These are phyloP conservation scores for Cancer borealis DNA, from an alignment of 2,888 invertebrate genomes.

Conservation along the genomic window DNA sequence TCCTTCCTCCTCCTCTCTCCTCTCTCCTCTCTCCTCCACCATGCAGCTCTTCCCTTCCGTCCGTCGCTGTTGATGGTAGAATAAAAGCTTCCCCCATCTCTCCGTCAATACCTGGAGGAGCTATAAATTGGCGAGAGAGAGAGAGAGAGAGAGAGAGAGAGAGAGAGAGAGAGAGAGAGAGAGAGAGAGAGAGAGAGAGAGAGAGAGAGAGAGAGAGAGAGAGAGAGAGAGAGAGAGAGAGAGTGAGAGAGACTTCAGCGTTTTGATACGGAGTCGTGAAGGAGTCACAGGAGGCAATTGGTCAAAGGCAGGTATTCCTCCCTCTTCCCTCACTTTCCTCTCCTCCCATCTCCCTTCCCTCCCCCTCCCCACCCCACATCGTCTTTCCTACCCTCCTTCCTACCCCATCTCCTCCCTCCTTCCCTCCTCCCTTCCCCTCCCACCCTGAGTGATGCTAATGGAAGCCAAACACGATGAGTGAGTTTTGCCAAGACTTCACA, in stretches of 20 bases:
- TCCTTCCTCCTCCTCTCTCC: background rate
- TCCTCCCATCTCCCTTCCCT: background rate
- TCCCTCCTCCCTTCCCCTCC: background rate
- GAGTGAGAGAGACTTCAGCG: background rate
- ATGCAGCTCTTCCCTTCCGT: background rate
- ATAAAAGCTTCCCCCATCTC: conserved; percentile 4
- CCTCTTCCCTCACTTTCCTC: background rate
- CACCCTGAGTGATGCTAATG: conserved; percentile 43
- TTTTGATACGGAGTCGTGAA: conserved; percentile 24
- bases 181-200: conserved; percentile 33
- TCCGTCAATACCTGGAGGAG: conserved; percentile 24
- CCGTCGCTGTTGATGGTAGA: background rate
- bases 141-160: conserved; percentile 40
- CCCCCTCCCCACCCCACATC: background rate
- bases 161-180: conserved; percentile 39
- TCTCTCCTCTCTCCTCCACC: background rate
- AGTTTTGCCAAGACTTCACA: conserved; percentile 36
- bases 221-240: conserved; percentile 40
- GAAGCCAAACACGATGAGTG: conserved; percentile 39
- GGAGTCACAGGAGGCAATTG: conserved; percentile 29
- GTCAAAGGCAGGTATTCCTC: conserved; percentile 29
- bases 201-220: conserved; percentile 38
- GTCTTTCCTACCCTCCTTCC: background rate
- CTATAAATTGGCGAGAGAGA: conserved; percentile 22
- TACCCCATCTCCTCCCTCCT: background rate